A percentile compares a stretch with the other conserved stretches of the same genome.
phyloP scores from a whole-genome alignment of 1,140 invertebrate species.

The Octopus sinensis region DNA sequence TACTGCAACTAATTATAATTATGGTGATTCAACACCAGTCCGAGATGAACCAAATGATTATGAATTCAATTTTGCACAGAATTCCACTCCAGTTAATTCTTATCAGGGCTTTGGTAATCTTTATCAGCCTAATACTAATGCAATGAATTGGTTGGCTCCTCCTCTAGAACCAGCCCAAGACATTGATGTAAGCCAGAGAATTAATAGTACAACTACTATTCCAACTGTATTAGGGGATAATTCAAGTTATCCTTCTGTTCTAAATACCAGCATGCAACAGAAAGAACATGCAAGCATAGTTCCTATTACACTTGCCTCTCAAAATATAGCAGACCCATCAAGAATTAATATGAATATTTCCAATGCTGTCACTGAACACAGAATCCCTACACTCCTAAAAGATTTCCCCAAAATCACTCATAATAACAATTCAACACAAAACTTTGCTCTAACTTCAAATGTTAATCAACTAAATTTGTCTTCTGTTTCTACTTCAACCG shows the following conservation, averaged over 20 bases:
- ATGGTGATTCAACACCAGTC: background rate
- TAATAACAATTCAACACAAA: background rate
- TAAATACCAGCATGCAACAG: background rate
- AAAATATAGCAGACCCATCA: background rate
- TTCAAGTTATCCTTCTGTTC: background rate
- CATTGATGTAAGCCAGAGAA: conserved; percentile 1
- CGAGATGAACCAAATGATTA: conserved; percentile 3
- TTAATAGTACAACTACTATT: background rate
- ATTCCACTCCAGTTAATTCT: background rate
- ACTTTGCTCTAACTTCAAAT: background rate
- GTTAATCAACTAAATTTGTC: background rate
- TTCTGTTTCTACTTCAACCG: background rate
- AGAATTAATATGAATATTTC: background rate
- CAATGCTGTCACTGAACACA: background rate
- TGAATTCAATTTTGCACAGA: background rate
- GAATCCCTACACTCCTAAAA: background rate
- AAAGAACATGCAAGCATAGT: background rate
- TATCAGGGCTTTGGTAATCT: background rate
- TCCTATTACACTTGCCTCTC: background rate
- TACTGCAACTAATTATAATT: background rate
- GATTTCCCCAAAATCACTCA: background rate
- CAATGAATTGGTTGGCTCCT: background rate
- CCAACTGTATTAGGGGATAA: background rate
- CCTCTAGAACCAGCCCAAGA: background rate
- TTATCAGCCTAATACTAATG: background rate